Evolutionary conservation across 1,140 invertebrate species (phyloP), one percentile per base, ranked within the genome.

Genomic region (Alviniconcha marisindica): DNA sequence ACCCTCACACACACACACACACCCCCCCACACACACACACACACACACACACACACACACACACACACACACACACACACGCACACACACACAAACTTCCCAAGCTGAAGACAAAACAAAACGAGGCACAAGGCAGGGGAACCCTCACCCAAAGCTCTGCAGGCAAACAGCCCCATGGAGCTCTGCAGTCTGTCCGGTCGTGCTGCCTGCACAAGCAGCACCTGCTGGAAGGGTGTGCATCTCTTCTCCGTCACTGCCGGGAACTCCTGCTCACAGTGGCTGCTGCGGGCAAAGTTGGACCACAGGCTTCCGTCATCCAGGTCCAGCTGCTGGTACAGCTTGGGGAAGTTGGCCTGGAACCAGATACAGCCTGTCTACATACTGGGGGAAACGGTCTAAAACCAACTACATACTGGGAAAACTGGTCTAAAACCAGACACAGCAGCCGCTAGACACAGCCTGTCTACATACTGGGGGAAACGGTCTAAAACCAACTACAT

Each of bases 131-230:
- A 66, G 21, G 28, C 54, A 81, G 28, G 15, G n/a, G 12, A 38
- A 15, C 28, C 91, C 88, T 88, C 91, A 95, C 96, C 95, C 85
- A 97, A 92, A 80, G 95, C 93, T 85, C 95, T 94, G 1, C 95
- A 94, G n/a, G 95, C 95, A 92, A 97, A 97, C 77, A 95, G 93
- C 0, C 94, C 94, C 89, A 98, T 95, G 28, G 95, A 95, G 12
- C 95, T 95, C 69, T 96, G 94, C 15, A 98, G 92, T 69, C 97
- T 92, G 92, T 98, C 97, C 1, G 97, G 97, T 82, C 96, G 94
- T 10, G 97, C 93, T 0, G 96, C 95, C 94, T 98, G 96, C 21
- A 97, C 94, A 0, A 97, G 89, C 0, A 99, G 92, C n/a, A 98
- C 93, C 89, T 96, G 95, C 91, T 98, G 96, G 91, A 99, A 98